Evolutionary conservation across 2,888 invertebrate genomes (phyloP).

Genomic region (Agriopis leucophaearia): DNA sequence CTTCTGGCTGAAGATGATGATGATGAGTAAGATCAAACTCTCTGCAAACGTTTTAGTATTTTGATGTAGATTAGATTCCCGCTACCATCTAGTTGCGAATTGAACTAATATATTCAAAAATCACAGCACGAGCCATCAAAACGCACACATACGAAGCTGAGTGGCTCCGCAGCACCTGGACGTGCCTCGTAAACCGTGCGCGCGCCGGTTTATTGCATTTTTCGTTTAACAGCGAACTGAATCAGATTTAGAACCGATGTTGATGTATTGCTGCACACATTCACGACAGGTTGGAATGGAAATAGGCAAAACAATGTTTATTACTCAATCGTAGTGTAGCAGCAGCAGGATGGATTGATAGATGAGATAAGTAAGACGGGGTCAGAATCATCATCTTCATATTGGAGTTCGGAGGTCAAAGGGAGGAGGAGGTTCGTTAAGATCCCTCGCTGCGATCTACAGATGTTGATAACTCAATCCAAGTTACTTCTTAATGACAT

Average conservation of each 20-base stretch:
- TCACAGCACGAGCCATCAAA: neutral
- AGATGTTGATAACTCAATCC: too few relatives aligned
- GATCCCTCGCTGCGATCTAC: neutral
- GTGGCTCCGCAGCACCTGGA: neutral
- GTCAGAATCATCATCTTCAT: too few relatives aligned
- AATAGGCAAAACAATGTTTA: neutral
- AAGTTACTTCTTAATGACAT: too few relatives aligned
- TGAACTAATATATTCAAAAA: neutral
- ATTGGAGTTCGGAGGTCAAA: too few relatives aligned
- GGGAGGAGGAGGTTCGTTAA: neutral
- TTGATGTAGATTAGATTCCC: neutral
- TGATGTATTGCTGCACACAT: slow-evolving; percentile 26
- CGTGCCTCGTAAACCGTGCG: neutral
- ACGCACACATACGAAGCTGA: neutral
- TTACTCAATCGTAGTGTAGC: neutral
- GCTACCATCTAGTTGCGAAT: neutral
- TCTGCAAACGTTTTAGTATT: neutral
- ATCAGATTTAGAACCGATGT: slow-evolving; percentile 64
- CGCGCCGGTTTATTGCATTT: slow-evolving; percentile 63
- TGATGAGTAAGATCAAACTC: too few relatives aligned
- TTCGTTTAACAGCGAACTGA: slow-evolving; percentile 66
- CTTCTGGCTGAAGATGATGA: too few relatives aligned
- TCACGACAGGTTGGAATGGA: slow-evolving; percentile 8
- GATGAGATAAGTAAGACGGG: neutral
- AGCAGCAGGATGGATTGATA: neutral